These are phyloP conservation scores for Dicaeum eximium DNA, from an alignment of 2,113 vertebrate species.

Conservation along the genomic window DNA sequence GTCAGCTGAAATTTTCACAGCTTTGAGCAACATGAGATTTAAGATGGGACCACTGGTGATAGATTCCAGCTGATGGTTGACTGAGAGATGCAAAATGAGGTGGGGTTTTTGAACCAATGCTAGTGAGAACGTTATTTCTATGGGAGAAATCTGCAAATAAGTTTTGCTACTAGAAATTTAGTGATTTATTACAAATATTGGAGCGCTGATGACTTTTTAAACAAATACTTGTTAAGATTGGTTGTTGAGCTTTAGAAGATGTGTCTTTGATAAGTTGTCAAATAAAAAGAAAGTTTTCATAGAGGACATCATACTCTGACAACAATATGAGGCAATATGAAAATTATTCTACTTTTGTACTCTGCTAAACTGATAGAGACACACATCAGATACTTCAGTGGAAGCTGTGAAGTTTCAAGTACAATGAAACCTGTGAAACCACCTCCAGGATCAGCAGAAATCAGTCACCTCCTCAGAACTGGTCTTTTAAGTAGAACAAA, in stretches of 20 bases:
- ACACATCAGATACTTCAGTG: conserved; percentile 42
- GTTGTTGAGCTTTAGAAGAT: neutral
- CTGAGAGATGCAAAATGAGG: neutral
- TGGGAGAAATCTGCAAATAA: neutral
- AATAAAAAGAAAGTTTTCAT: neutral
- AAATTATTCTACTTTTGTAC: conserved; percentile 30
- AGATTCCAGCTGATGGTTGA: neutral
- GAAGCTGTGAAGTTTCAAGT: conserved; percentile 67
- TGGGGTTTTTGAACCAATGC: neutral
- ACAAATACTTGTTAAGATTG: neutral
- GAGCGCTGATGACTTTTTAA: neutral
- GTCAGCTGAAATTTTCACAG: neutral
- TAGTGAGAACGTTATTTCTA: neutral
- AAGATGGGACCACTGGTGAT: neutral
- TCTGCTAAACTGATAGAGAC: conserved; percentile 3
- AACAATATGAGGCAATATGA: conserved; percentile 31
- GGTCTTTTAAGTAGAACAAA: conserved; percentile 54
- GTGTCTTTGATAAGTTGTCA: neutral
- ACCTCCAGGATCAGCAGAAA: conserved; percentile 65
- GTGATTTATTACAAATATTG: neutral
- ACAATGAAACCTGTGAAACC: conserved; percentile 67
- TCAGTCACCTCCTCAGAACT: conserved; percentile 40
- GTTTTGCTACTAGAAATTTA: neutral
- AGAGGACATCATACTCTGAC: conserved; percentile 7
- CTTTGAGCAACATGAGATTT: neutral